Base-by-base conservation (phyloP, 1,140 invertebrate genomes). In the Steinernema khuongi region DNA sequence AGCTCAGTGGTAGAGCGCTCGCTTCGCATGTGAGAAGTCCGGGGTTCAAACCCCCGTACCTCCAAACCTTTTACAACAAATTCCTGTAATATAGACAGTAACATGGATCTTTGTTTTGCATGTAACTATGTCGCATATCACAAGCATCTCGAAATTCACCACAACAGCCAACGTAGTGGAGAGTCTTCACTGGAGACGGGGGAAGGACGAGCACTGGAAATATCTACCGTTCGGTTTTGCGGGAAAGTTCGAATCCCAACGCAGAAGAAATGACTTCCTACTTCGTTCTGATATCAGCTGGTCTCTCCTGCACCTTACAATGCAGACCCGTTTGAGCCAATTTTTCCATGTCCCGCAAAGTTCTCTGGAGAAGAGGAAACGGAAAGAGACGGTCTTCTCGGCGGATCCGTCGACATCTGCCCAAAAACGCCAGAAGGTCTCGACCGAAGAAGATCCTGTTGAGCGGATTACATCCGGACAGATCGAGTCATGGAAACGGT, bases 1-100 rank as follows among this genome's bases (percentile, higher is more conserved):
- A 76, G 73, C 70, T 75, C 70, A 74, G 74, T 18, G 70, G 74
- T 76, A 75, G 70, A 75, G 70, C 74, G 72, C 22, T 50, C 73
- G 74, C 74, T 76, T 75, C 33, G 73, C 74, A 76, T 74, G 70
- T 32, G 73, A 50, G 72, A 75, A 31, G 74, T 50, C 74, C 31
- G 74, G 73, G 73, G 70, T 76, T 75, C 70, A 50, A 72, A 31
- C 19, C 33, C 71, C 33, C 36, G 66, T 50, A 50, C 71, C 71
- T 50, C 33, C 71, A 50, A 50, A 60, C 50, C 4, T 60, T 60
- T 60, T 60, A n/a, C n/a, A n/a, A n/a, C n/a, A n/a, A n/a, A n/a
- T n/a, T n/a, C n/a, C n/a, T n/a, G n/a, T n/a, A n/a, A n/a, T n/a
- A n/a, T n/a, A n/a, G n/a, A n/a, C n/a, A n/a, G n/a, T n/a, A n/a